phyloP scores from a whole-genome alignment of 1,140 invertebrate species.

The Notospermus geniculatus region DNA sequence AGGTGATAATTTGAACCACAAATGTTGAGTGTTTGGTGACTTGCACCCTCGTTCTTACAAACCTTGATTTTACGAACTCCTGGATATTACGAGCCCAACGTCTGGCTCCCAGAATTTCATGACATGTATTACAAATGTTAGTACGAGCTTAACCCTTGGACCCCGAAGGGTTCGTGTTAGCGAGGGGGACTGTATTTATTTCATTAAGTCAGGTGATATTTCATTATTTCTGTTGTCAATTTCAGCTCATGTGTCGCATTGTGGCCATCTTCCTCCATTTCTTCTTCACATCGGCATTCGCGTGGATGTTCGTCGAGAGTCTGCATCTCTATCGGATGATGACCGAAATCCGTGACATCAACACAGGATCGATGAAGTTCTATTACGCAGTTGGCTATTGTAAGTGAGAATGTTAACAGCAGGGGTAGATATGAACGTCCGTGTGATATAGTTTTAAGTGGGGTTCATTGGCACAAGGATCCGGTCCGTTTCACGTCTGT shows the following conservation, averaged over 20 bases:
- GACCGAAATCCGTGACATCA: conserved; percentile 92
- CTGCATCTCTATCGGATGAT: conserved; percentile 92
- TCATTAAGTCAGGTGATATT: not conserved
- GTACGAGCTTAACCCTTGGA: no score
- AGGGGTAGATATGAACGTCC: no score
- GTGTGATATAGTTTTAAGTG: no score
- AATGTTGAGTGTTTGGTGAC: no score
- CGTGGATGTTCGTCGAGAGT: conserved; percentile 88
- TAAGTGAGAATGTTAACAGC: conserved; percentile 27
- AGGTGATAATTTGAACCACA: no score
- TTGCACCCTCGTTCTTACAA: no score
- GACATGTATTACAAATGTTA: no score
- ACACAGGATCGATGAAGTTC: conserved; percentile 90
- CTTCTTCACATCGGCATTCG: conserved; percentile 83
- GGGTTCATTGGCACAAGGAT: no score
- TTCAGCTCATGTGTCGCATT: conserved; percentile 70
- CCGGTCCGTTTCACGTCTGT: no score
- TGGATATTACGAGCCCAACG: no score
- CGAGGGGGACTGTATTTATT: not conserved
- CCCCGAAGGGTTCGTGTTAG: not conserved
- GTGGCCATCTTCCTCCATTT: conserved; percentile 90
- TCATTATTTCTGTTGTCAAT: conserved; percentile 10
- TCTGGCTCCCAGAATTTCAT: no score
- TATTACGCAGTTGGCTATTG: conserved; percentile 94
- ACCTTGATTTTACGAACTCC: no score